Percentiles rank a stretch among this genome's conserved stretches.
Conservation (phyloP, 2,888 invertebrate genomes). For the Platynereis dumerilii region DNA sequence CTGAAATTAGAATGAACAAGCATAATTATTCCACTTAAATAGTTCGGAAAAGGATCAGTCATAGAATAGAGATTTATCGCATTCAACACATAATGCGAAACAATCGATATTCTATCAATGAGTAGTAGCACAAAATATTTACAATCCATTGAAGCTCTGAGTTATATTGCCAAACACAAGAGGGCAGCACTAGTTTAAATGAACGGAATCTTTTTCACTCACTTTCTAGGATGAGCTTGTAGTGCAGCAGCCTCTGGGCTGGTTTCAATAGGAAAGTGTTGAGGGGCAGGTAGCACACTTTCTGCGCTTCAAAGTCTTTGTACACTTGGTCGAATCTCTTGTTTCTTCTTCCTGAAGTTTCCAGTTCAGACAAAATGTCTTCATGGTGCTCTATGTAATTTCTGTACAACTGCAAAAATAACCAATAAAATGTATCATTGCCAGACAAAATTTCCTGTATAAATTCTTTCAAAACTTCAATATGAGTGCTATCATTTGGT, state of each 20-base stretch:
- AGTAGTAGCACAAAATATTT: no score
- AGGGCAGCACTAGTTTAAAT: no score
- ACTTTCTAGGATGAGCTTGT: constrained; percentile 79
- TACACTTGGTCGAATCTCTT: constrained; percentile 75
- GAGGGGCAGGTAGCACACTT: constrained; percentile 83
- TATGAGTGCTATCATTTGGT: no score
- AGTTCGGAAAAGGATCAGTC: no score
- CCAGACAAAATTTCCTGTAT: not conserved
- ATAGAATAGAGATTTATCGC: no score
- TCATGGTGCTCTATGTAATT: constrained; percentile 73
- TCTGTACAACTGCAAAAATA: constrained; percentile 59
- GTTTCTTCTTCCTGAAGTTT: constrained; percentile 77
- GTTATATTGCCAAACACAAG: no score
- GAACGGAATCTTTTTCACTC: no score
- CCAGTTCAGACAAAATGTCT: constrained; percentile 79
- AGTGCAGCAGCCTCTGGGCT: constrained; percentile 84
- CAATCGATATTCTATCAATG: no score
- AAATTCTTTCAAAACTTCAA: no score
- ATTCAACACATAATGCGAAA: no score
- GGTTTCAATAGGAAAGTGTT: constrained; percentile 83
- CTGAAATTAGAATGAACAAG: constrained; percentile 61
- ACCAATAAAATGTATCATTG: no score
- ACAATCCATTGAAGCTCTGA: no score
- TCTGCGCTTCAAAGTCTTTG: constrained; percentile 81
- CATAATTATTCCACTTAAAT: not conserved